These are phyloP conservation scores for Cliona cf. orientalis DNA, from an alignment of 37 sponge, comb jelly and placozoan species.

Conservation along the genomic window DNA sequence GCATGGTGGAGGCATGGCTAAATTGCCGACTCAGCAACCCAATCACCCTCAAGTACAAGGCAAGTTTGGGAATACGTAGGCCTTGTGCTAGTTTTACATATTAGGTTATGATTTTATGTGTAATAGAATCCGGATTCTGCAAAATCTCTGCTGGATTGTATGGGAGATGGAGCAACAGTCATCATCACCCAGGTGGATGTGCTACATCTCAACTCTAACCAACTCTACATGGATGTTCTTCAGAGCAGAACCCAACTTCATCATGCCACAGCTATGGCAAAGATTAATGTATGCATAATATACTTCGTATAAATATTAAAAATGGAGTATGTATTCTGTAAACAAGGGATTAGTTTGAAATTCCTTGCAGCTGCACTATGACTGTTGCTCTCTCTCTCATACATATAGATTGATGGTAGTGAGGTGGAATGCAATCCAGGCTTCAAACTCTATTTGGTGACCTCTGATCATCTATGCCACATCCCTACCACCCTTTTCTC, in stretches of 20 bases:
- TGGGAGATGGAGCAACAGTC: conserved; percentile 53
- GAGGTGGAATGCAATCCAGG: conserved; percentile 69
- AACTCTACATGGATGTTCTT: conserved; percentile 9
- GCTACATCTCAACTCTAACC: neutral
- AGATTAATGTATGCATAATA: conserved; percentile 29
- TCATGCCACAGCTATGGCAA: conserved; percentile 2
- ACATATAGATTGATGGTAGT: conserved; percentile 52
- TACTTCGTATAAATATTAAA: neutral
- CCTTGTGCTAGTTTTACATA: neutral
- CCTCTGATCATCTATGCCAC: neutral
- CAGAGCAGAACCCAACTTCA: neutral
- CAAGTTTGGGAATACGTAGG: neutral
- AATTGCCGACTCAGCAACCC: conserved; percentile 3
- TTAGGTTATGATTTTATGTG: neutral
- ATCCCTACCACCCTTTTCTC: conserved; percentile 1
- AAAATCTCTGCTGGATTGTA: conserved; percentile 14
- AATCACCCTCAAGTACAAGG: conserved; percentile 30
- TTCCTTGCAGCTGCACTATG: neutral
- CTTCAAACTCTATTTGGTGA: conserved; percentile 34
- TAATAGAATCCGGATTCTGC: conserved; percentile 7
- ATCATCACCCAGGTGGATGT: conserved; percentile 47
- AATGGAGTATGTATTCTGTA: neutral
- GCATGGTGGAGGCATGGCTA: conserved; percentile 58
- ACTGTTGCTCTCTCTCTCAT: neutral
- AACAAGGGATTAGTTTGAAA: neutral